Base-by-base conservation (phyloP, 2,888 invertebrate genomes). In the Gandaritis pyraliata region DNA sequence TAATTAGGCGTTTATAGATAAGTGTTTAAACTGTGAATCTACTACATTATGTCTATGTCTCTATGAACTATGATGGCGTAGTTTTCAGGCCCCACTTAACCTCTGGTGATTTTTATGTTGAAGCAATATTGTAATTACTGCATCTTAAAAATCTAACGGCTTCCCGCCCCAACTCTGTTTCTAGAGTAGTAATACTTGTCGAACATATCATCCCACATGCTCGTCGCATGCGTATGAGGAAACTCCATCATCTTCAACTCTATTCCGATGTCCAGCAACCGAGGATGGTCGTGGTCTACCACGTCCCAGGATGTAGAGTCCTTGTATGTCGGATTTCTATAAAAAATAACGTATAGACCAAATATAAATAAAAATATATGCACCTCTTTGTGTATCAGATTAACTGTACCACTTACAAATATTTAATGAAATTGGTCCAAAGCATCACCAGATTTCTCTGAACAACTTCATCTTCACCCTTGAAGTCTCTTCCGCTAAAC, bases 391-490 rank as follows among this genome's bases (percentile, higher is more conserved):
- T 15, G 13, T 41, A 15, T 41, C 15, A 15, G 8, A 8, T 46
- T 46, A 13, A 48, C 0, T 47, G 18, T 18, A 23, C 10, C 16
- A 82, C 88, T 85, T 65, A 91, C 92, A 90, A 75, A 70, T 85
- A 74, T 61, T 90, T 89, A 0, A 89, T 85, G 59, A 92, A 91
- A 66, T 86, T 87, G 0, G 85, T 80, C 91, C 91, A 92, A 38
- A 90, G 73, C 36, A 72, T 75, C 1, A 85, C 56, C 33, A 92
- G 54, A 30, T 75, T 75, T 15, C 71, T 68, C 56, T 87, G 87
- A 12, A 86, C 82, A 1, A 63, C 66, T 1, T 76, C 82, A n/a
- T 89, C 86, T 0, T 85, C 82, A 0, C 80, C 87, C 1, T 77
- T 74, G 1, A 85, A 61, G 15, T 72, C 72, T 6, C 64, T 68